Evolutionary conservation across 2,888 invertebrate genomes (phyloP), one percentile per base, ranked within the genome.

Genomic region (Cantharis nigra): DNA sequence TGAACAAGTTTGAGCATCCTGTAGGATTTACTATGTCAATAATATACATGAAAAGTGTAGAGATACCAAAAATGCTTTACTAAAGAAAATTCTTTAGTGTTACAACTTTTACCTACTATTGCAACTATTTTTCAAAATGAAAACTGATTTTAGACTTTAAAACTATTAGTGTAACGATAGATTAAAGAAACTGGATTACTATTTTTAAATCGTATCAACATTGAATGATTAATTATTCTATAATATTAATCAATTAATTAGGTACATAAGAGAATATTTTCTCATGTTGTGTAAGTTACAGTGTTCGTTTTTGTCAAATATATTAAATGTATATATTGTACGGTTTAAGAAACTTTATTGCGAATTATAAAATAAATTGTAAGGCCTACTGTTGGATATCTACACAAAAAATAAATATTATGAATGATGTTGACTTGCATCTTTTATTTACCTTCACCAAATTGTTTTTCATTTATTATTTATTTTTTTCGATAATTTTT

Each of bases 321-420:
- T 71, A 74, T 71, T 63, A 14, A 72, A 72, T 73, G 69, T 71
- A 70, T 74, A 74, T 69, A 74, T 33, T 26, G 63, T 70, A 75
- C 30, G 33, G 74, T 74, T 74, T 49, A 16, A 63, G 64, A 74
- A 74, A 64, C 70, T 74, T 70, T 70, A 70, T 70, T 65, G 75
- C 75, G 64, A 70, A 70, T 70, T 75, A 71, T 75, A 75, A 70
- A 70, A 26, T 23, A 71, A 30, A 62, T 63, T 23, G 33, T 70
- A 71, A 75, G 75, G 75, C 75, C 75, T 75, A 75, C 67, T 75
- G 75, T 75, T 75, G 75, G 71, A 75, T 75, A 75, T 64, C 71
- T 75, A 75, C 63, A 70, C 71, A 75, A 71, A 49, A 23, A 75
- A 75, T 75, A 75, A 75, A 75, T 75, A 75, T 71, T 72, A 71